These are phyloP conservation scores for Poecilia picta DNA, from an alignment of 2,797 vertebrate species.

Conservation along the genomic window DNA sequence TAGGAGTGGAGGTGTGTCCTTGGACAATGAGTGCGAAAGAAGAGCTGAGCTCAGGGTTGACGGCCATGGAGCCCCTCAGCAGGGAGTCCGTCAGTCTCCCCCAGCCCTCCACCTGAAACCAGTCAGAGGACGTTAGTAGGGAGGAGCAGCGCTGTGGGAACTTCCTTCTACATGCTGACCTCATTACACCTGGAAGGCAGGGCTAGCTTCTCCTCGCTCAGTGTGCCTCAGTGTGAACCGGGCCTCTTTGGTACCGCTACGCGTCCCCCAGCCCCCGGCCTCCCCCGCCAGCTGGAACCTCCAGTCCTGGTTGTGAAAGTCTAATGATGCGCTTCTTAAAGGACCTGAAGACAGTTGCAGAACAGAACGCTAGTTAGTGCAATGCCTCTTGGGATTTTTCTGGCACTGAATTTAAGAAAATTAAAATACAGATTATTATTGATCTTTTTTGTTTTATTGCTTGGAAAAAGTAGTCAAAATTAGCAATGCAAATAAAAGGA, in stretches of 20 bases:
- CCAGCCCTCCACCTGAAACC: conserved; percentile 78
- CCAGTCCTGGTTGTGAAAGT: conserved; percentile 49
- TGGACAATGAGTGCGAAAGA: conserved; percentile 77
- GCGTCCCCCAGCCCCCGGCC: conserved; percentile 61
- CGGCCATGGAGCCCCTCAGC: conserved; percentile 71
- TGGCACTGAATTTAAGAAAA: not conserved
- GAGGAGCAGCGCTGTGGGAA: not conserved
- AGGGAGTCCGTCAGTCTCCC: conserved; percentile 75
- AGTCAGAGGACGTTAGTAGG: conserved; percentile 11
- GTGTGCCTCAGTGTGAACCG: conserved; percentile 70
- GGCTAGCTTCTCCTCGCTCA: conserved; percentile 36
- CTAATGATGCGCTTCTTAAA: conserved; percentile 57
- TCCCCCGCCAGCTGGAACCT: conserved; percentile 63
- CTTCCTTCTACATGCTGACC: not conserved
- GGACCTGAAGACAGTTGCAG: conserved; percentile 55
- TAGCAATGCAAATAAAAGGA: not conserved
- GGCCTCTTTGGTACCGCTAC: conserved; percentile 64
- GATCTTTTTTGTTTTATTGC: not conserved
- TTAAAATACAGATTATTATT: not conserved
- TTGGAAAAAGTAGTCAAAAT: not conserved
- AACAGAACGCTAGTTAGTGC: not conserved
- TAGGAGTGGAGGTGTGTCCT: conserved; percentile 73
- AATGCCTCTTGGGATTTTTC: not conserved
- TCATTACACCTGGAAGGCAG: conserved; percentile 65
- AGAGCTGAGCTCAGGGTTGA: conserved; percentile 77